Evolutionary conservation across 2,888 invertebrate species (phyloP), one percentile per base, ranked within the genome.

Genomic region (Alitta virens): DNA sequence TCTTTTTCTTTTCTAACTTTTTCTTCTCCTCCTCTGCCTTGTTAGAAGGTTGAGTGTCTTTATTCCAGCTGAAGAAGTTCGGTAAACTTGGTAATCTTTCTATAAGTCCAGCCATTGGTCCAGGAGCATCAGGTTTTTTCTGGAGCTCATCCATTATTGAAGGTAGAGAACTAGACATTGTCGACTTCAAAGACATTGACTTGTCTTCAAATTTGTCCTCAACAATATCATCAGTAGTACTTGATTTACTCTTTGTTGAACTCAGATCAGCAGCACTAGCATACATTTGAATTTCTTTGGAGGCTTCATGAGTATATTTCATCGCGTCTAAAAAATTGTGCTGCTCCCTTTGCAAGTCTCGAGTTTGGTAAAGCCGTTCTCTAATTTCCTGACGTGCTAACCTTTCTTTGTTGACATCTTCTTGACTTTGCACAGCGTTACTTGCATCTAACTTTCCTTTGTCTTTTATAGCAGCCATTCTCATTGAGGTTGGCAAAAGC

Each of bases 281-380:
- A 24, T 59, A 59, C 23, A 21, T 51, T 23, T 52, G 51, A n/a
- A 59, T 49, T 33, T 33, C 33, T 33, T 33, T 33, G 5, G 33
- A 7, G 54, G 62, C 49, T 40, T 62, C 54, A n/a, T 62, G 52
- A 5, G 56, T 62, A 27, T 40, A 51, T 2, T 18, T 56, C 60
- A 66, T 64, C 3, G 66, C 66, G 21, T 54, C 24, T 1, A 18
- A 53, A 59, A 66, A 66, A 23, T 63, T 60, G 40, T 64, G 60
- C n/a, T 59, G 38, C 40, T 66, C 63, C n/a, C 58, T 24, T 16
- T 27, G 16, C 14, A 2, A 14, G 18, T 33, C n/a, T 51, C 52
- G 38, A 33, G 33, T 40, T 52, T 50, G 38, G 16, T 27, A 7
- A 12, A 2, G 38, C 24, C 33, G 7, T 49, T 23, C 24, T 23